A percentile compares a stretch with the other conserved stretches of the same genome.
These are phyloP conservation scores for Tragopan temminckii DNA, from an alignment of 2,797 vertebrate species.

Conservation along the genomic window DNA sequence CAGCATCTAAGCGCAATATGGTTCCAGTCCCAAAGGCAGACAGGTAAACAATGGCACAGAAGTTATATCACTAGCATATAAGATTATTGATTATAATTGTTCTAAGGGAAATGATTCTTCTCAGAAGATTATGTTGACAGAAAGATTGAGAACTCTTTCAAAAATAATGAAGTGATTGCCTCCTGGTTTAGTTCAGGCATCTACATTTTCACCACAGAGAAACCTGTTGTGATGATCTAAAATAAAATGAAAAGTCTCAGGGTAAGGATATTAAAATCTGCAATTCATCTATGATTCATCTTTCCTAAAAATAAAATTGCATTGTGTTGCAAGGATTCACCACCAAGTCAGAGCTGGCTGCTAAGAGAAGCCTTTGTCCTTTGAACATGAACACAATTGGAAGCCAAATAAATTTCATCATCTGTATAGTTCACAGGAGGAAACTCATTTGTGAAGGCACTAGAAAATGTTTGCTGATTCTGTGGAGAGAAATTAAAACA, in stretches of 20 bases:
- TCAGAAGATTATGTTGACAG: constrained; percentile 62
- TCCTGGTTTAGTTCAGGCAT: neutral
- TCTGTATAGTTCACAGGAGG: neutral
- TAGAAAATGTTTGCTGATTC: neutral
- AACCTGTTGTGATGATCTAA: neutral
- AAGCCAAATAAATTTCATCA: neutral
- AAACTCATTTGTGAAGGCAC: neutral
- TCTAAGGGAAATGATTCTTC: constrained; percentile 53
- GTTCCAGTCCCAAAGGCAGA: constrained; percentile 69
- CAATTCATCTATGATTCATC: neutral
- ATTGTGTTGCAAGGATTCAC: neutral
- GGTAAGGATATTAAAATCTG: neutral
- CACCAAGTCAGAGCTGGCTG: neutral
- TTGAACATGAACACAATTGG: neutral
- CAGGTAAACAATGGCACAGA: constrained; percentile 71
- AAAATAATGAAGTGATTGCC: constrained; percentile 26
- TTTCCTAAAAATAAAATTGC: neutral
- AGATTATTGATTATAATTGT: constrained; percentile 77
- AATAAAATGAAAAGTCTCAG: neutral
- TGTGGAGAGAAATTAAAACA: neutral
- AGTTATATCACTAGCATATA: constrained; percentile 45
- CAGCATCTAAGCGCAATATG: constrained; percentile 69
- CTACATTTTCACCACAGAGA: neutral
- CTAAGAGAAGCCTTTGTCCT: neutral
- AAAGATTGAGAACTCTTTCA: constrained; percentile 57